A percentile compares a stretch with the other conserved stretches of the same genome.
These are phyloP conservation scores for Stomatorhinus walkeri DNA, from an alignment of 2,797 vertebrate species.

Conservation along the genomic window DNA sequence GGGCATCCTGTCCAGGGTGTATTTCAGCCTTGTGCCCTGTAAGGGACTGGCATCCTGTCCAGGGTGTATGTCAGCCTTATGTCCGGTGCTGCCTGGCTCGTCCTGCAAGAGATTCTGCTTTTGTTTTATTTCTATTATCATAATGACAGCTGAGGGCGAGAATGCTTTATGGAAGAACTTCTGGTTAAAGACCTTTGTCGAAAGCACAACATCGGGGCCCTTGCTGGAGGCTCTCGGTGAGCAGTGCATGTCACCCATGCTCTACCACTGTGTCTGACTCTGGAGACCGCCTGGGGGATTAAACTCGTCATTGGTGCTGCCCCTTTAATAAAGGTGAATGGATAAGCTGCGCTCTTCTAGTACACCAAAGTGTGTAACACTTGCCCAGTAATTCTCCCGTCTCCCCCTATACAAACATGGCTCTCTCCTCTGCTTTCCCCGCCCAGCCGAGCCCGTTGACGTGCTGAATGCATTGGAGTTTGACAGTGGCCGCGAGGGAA, in stretches of 20 bases:
- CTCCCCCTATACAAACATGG: not conserved
- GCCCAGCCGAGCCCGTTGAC: conserved; percentile 79
- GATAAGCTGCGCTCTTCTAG: too few relatives aligned
- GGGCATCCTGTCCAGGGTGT: too few relatives aligned
- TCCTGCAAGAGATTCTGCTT: not conserved
- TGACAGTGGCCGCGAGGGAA: conserved; percentile 85
- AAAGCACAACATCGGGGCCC: not conserved
- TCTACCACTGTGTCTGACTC: not conserved
- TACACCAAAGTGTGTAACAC: too few relatives aligned
- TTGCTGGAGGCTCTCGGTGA: not conserved
- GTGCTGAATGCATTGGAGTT: conserved; percentile 93
- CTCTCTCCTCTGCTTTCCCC: conserved; percentile 22
- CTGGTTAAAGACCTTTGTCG: not conserved
- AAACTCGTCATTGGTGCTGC: not conserved
- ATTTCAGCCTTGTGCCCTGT: too few relatives aligned
- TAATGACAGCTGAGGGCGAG: not conserved
- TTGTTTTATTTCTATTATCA: not conserved
- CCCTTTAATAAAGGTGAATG: not conserved
- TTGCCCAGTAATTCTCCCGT: not conserved
- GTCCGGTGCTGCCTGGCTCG: not conserved
- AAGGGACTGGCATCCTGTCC: too few relatives aligned
- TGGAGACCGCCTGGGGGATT: not conserved
- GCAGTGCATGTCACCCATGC: not conserved
- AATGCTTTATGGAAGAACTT: not conserved
- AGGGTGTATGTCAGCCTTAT: not conserved